phyloP scores from a whole-genome alignment of 2,113 vertebrate genomes.

The Thermophis baileyi region DNA sequence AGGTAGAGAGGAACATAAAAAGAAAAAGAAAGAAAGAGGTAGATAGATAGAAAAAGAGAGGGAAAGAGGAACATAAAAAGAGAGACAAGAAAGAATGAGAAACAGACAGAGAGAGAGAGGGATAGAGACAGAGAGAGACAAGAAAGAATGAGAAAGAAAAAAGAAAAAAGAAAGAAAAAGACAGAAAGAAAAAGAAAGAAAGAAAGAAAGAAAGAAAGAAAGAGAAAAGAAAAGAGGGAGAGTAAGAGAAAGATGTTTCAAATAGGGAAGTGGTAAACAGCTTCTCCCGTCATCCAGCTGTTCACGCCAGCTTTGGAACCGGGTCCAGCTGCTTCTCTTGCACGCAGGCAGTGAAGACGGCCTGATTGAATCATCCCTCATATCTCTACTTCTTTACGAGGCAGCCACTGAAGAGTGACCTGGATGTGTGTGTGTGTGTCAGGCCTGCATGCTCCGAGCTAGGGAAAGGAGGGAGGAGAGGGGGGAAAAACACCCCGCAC shows the following conservation, averaged over 20 bases:
- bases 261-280: neutral
- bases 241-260: neutral
- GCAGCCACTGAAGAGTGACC: neutral
- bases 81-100: fast-evolving
- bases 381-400: neutral
- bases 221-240: neutral
- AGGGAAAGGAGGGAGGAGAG: slow-evolving; percentile 1
- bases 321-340: neutral
- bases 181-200: too few species aligned
- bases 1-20: fast-evolving
- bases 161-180: too few species aligned
- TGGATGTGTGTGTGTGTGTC: too few species aligned
- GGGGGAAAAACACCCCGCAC: neutral
- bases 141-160: too few species aligned
- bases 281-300: neutral
- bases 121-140: too few species aligned
- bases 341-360: neutral
- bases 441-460: slow-evolving; percentile 12
- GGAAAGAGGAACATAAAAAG: too few species aligned
- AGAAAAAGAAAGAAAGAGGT: too few species aligned
- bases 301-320: neutral
- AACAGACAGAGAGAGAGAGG: fast-evolving
- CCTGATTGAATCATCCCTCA: slow-evolving; percentile 27
- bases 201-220: too few species aligned
- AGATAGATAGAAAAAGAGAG: too few species aligned